Percentiles rank a stretch among this genome's conserved stretches.
These are phyloP conservation scores for Epinotia brunnichana DNA, from an alignment of 2,888 invertebrate genomes.

Conservation along the genomic window DNA sequence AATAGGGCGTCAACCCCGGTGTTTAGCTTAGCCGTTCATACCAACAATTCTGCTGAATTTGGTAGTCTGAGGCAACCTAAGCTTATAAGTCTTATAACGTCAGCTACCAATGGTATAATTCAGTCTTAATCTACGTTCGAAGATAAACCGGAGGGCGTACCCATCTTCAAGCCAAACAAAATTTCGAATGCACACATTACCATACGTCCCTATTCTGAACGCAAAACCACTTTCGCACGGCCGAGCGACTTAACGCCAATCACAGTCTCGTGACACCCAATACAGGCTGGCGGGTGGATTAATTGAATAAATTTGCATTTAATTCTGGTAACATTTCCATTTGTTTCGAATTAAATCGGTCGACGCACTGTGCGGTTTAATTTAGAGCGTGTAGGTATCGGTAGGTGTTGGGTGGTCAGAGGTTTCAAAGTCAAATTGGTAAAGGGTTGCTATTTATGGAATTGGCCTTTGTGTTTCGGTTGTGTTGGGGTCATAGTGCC, in stretches of 20 bases:
- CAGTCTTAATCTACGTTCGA: constrained; percentile 48
- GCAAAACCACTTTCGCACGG: constrained; percentile 69
- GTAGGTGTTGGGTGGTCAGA: neutral
- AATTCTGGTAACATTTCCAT: constrained; percentile 76
- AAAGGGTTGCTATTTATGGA: neutral
- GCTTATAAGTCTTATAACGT: neutral
- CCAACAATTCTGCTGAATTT: neutral
- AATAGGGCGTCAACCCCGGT: no score
- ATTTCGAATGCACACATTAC: constrained; percentile 64
- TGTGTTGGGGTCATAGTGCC: neutral
- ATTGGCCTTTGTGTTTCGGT: neutral
- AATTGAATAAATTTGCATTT: constrained; percentile 83
- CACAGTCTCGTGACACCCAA: constrained; percentile 78
- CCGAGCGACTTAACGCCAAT: constrained; percentile 78
- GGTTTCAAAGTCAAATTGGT: constrained; percentile 13
- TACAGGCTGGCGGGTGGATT: constrained; percentile 75
- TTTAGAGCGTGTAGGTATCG: constrained; percentile 27
- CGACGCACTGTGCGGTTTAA: constrained; percentile 47
- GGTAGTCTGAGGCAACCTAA: neutral
- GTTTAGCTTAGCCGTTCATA: neutral
- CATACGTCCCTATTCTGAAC: constrained; percentile 64
- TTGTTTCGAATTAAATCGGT: constrained; percentile 74
- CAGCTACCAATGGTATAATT: constrained; percentile 3
- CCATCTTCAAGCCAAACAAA: constrained; percentile 73
- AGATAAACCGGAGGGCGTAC: constrained; percentile 51